A percentile compares a stretch with the other conserved stretches of the same genome.
phyloP scores from a whole-genome alignment of 2,888 invertebrate genomes.

The Beris morrisii region DNA sequence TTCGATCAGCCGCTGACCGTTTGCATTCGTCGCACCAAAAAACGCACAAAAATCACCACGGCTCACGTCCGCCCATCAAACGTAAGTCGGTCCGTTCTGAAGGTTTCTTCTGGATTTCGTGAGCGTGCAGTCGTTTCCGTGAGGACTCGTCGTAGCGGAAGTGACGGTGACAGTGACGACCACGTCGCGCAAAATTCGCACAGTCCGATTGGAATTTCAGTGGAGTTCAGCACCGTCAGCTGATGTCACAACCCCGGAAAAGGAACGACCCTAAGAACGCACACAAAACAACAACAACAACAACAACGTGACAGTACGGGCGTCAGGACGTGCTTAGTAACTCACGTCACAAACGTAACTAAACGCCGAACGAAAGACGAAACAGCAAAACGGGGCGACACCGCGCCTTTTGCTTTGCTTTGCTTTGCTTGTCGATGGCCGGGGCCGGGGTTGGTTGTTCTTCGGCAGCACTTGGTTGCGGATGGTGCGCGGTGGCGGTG shows the following conservation, averaged over 20 bases:
- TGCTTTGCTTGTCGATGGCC: slow-evolving; percentile 1
- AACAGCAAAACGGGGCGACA: slow-evolving; percentile 7
- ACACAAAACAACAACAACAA: slow-evolving; percentile 21
- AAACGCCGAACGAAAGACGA: slow-evolving; percentile 42
- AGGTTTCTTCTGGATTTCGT: not conserved
- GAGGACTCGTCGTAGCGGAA: slow-evolving; percentile 29
- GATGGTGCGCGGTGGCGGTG: not conserved
- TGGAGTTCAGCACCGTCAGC: slow-evolving; percentile 27
- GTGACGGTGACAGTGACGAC: slow-evolving; percentile 15
- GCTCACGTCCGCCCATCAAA: slow-evolving; percentile 20
- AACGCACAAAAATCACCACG: slow-evolving; percentile 6
- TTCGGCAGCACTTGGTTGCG: not conserved
- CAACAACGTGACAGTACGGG: slow-evolving; percentile 16
- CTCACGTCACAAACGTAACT: slow-evolving; percentile 58
- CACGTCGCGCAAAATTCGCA: slow-evolving; percentile 20
- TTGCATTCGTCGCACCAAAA: slow-evolving; percentile 18
- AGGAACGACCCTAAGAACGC: slow-evolving; percentile 12
- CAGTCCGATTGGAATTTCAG: slow-evolving; percentile 1
- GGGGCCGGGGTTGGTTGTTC: slow-evolving; percentile 2
- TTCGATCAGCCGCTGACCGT: slow-evolving; percentile 1
- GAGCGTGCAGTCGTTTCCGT: slow-evolving; percentile 1
- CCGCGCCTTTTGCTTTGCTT: slow-evolving; percentile 1
- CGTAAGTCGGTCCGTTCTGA: not conserved
- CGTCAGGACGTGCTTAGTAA: slow-evolving; percentile 48
- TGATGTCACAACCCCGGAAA: slow-evolving; percentile 27